Conservation (phyloP, 2,797 vertebrate species). For the Halcyon badia region DNA sequence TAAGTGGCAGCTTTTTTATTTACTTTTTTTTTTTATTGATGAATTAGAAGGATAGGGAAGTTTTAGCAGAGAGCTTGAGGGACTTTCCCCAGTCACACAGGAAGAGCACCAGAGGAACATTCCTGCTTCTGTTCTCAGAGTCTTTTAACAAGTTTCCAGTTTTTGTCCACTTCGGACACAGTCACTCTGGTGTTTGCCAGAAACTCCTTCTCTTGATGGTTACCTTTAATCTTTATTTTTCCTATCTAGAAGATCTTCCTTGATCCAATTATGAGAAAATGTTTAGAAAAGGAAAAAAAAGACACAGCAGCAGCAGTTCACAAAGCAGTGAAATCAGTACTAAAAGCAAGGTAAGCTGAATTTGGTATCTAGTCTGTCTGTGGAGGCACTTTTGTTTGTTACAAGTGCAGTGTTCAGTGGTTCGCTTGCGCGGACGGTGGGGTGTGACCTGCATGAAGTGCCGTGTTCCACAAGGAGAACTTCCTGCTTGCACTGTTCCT, state of each 20-base stretch:
- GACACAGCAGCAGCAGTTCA: conserved; percentile 98
- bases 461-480: background rate
- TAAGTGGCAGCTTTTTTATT: background rate
- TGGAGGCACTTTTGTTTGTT: background rate
- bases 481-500: background rate
- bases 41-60: background rate
- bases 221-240: background rate
- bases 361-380: too few relatives aligned
- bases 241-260: conserved; percentile 46
- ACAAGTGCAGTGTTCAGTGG: background rate
- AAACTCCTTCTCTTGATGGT: background rate
- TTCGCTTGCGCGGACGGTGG: background rate
- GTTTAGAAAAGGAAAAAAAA: conserved; percentile 98
- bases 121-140: background rate
- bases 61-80: background rate
- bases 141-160: background rate
- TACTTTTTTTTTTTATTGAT: too few relatives aligned
- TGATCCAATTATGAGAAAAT: conserved; percentile 86
- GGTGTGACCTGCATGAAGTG: background rate
- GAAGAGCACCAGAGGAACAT: background rate
- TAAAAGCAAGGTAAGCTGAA: conserved; percentile 92
- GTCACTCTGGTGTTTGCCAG: background rate
- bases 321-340: conserved; percentile 99
- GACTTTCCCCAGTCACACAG: background rate
- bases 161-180: background rate